Evolutionary conservation across 1,140 invertebrate genomes (phyloP).

Genomic region (Thalassaphorura encarpata): DNA sequence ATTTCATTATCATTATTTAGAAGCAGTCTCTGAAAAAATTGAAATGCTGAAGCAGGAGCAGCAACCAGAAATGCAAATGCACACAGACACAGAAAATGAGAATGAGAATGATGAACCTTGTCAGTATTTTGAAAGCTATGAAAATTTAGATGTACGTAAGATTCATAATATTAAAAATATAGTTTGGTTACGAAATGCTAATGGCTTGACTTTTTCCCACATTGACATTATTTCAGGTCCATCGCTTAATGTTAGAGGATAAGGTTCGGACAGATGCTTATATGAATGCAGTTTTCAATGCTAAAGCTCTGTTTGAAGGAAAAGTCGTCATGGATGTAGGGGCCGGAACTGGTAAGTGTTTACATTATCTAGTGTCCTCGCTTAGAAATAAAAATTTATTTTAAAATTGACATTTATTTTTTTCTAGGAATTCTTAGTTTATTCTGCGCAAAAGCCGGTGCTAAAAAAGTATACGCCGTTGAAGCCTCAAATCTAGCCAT

Average conservation of each 20-base stretch:
- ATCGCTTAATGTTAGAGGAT: conserved; percentile 45
- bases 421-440: conserved; percentile 77
- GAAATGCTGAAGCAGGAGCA: too few relatives aligned
- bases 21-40: too few relatives aligned
- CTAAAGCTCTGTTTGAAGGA: conserved; percentile 44
- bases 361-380: background rate
- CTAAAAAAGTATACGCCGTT: conserved; percentile 79
- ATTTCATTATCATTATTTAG: too few relatives aligned
- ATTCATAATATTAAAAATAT: background rate
- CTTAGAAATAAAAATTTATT: conserved; percentile 19
- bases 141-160: conserved; percentile 35
- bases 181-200: background rate
- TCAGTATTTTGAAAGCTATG: conserved; percentile 35
- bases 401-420: conserved; percentile 6
- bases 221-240: conserved; percentile 33
- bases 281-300: conserved; percentile 51
- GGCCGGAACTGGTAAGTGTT: conserved; percentile 45
- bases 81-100: too few relatives aligned
- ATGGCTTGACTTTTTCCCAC: background rate
- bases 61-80: too few relatives aligned
- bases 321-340: conserved; percentile 58
- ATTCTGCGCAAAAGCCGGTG: conserved; percentile 89
- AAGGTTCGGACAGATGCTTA: conserved; percentile 53
- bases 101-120: too few relatives aligned
- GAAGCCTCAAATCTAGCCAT: conserved; percentile 80